Percentiles rank a stretch among this genome's conserved stretches.
Evolutionary conservation across 92 coral and sea anemone species (phyloP).

Genomic region (Epizoanthus stellaris): DNA sequence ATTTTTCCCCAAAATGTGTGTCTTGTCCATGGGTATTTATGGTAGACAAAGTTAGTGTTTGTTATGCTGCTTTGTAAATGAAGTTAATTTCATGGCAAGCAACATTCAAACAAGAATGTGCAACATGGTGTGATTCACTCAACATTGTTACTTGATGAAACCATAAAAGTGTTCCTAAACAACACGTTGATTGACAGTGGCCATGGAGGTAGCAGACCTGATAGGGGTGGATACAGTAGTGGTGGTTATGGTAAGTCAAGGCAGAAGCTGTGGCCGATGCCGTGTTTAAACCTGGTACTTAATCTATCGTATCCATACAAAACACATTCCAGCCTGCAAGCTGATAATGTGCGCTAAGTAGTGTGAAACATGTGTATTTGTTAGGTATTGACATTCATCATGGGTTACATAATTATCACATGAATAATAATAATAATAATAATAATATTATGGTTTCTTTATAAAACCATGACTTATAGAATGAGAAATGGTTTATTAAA

Average conservation of each 20-base stretch:
- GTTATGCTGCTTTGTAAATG: too few relatives aligned
- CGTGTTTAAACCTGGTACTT: slow-evolving; percentile 46
- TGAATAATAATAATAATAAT: background rate
- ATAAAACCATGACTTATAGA: background rate
- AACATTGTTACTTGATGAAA: slow-evolving; percentile 45
- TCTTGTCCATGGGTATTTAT: too few relatives aligned
- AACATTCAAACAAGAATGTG: slow-evolving; percentile 12
- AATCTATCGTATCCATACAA: slow-evolving; percentile 43
- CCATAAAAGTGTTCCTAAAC: slow-evolving; percentile 50
- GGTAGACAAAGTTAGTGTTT: too few relatives aligned
- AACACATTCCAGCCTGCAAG: slow-evolving; percentile 36
- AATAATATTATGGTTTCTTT: background rate
- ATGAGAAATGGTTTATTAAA: background rate
- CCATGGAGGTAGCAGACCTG: slow-evolving; percentile 49
- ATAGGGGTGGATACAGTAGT: slow-evolving; percentile 52
- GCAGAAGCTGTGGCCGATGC: slow-evolving; percentile 48
- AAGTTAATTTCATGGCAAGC: background rate
- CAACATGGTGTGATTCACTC: slow-evolving; percentile 26
- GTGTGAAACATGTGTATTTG: background rate
- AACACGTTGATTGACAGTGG: slow-evolving; percentile 52
- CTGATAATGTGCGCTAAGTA: slow-evolving; percentile 14
- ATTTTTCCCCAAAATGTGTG: too few relatives aligned
- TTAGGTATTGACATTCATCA: background rate
- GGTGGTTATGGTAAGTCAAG: slow-evolving; percentile 53
- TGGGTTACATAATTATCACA: background rate